A percentile compares a stretch with the other conserved stretches of the same genome.
These are phyloP conservation scores for Ischnura elegans DNA, from an alignment of 2,888 invertebrate species.

Conservation along the genomic window DNA sequence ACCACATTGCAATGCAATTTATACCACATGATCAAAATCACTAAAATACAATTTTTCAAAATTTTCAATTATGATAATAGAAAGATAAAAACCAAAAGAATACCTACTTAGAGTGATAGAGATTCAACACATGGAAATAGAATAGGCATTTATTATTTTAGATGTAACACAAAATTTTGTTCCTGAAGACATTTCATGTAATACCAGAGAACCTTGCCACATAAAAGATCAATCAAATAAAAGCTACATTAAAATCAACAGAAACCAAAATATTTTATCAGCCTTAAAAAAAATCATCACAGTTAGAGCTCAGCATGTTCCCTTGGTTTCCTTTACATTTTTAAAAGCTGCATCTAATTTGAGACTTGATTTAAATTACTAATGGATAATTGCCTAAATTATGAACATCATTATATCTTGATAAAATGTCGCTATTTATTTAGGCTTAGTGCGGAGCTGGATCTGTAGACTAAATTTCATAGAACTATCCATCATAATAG, in stretches of 20 bases:
- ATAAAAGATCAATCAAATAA: no score
- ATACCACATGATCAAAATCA: neutral
- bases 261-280: no score
- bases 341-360: conserved; percentile 8
- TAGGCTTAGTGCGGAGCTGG: neutral
- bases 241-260: no score
- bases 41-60: neutral
- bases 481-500: neutral
- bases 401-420: neutral
- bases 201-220: no score
- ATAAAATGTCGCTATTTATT: neutral
- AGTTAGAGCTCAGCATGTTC: neutral
- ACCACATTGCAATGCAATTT: neutral
- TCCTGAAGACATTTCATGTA: no score
- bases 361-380: neutral
- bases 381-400: neutral
- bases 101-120: neutral
- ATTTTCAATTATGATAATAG: neutral
- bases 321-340: neutral
- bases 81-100: neutral
- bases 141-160: neutral
- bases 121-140: neutral
- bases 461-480: neutral
- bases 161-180: neutral
- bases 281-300: conserved; percentile 1